A percentile compares a stretch with the other conserved stretches of the same genome.
Evolutionary conservation across 2,113 vertebrate genomes (phyloP).

Genomic region (Sceloporus undulatus): DNA sequence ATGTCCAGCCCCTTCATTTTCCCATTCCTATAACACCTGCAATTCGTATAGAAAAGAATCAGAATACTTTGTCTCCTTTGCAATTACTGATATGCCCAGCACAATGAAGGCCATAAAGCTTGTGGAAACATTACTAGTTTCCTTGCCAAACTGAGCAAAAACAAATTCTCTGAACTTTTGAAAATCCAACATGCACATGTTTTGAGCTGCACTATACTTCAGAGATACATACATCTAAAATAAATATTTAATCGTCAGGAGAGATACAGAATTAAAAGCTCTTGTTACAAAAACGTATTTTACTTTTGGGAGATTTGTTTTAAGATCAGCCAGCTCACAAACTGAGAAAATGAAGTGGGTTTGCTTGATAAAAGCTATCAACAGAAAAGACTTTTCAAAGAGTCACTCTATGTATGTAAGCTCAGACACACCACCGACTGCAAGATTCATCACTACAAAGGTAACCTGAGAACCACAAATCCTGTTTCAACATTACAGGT

Average conservation of each 20-base stretch:
- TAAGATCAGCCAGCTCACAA: background rate
- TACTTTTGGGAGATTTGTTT: background rate
- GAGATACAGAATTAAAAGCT: background rate
- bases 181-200: background rate
- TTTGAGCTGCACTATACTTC: background rate
- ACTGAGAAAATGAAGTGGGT: background rate
- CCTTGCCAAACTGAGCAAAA: background rate
- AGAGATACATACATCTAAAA: background rate
- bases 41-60: background rate
- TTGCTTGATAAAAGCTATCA: background rate
- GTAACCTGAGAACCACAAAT: background rate
- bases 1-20: background rate
- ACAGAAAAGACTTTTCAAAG: background rate
- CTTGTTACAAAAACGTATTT: background rate
- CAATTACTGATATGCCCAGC: background rate
- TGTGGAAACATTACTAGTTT: background rate
- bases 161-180: background rate
- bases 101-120: background rate
- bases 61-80: background rate
- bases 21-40: background rate
- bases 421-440: background rate
- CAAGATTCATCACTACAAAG: background rate
- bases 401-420: background rate
- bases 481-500: background rate
- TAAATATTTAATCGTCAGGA: background rate